Conservation (phyloP, 1,140 invertebrate genomes). For the Oryzaephilus surinamensis region DNA sequence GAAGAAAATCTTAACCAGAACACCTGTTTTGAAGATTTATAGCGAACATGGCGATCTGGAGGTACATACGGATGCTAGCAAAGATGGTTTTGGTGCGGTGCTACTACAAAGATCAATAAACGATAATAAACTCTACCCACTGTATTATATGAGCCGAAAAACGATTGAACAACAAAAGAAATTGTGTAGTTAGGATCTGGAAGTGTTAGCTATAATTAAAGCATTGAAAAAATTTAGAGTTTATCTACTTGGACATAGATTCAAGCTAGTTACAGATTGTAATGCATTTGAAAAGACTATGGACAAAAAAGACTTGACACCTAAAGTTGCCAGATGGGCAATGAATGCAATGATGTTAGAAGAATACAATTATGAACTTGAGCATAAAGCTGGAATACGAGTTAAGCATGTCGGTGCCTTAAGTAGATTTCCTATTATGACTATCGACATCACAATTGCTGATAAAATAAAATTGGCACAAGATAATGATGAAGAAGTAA, state of each 20-base stretch:
- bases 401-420: slow-evolving; percentile 26
- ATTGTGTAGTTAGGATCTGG: slow-evolving; percentile 39
- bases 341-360: slow-evolving; percentile 25
- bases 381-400: slow-evolving; percentile 19
- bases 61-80: slow-evolving; percentile 22
- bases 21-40: slow-evolving; percentile 30
- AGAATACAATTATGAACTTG: slow-evolving; percentile 24
- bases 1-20: not conserved
- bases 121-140: slow-evolving; percentile 36
- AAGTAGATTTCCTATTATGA: too few relatives aligned
- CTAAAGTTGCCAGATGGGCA: slow-evolving; percentile 19
- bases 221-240: slow-evolving; percentile 32
- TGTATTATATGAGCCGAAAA: slow-evolving; percentile 33
- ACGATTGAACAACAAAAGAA: slow-evolving; percentile 20
- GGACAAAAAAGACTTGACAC: slow-evolving; percentile 28
- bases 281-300: slow-evolving; percentile 22
- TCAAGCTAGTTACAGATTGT: slow-evolving; percentile 34
- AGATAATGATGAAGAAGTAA: too few relatives aligned
- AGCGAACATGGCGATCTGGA: slow-evolving; percentile 19
- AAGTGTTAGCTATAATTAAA: slow-evolving; percentile 31
- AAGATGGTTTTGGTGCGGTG: slow-evolving; percentile 25
- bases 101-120: slow-evolving; percentile 26
- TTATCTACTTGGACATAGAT: slow-evolving; percentile 33
- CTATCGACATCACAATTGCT: too few relatives aligned
- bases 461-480: too few relatives aligned